These are phyloP conservation scores for Parazoanthus darwini DNA, from an alignment of 92 coral and sea anemone species.

Conservation along the genomic window DNA sequence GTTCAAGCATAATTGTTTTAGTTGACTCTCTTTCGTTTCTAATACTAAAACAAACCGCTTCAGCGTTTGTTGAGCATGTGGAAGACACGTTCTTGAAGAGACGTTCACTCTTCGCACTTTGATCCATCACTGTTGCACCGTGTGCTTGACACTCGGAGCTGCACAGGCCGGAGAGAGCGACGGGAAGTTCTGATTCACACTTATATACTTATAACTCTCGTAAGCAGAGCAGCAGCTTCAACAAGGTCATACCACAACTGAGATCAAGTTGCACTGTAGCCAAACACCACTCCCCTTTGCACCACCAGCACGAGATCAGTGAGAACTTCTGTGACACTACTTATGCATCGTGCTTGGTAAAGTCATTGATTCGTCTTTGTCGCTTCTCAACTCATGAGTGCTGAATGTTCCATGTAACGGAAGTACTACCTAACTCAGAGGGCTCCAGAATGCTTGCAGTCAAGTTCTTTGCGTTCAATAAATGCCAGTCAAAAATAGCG, in stretches of 20 bases:
- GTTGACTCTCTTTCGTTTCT: neutral
- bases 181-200: neutral
- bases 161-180: neutral
- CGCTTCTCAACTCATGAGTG: neutral
- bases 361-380: neutral
- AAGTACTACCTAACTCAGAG: neutral
- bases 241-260: neutral
- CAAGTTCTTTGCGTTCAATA: neutral
- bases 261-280: neutral
- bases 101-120: too few species aligned
- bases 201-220: neutral
- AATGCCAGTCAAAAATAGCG: neutral
- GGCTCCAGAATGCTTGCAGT: neutral
- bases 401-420: neutral
- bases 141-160: neutral
- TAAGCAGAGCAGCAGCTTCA: neutral
- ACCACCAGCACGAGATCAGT: too few species aligned
- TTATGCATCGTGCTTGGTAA: too few species aligned
- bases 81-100: too few species aligned
- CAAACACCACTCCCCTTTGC: too few species aligned
- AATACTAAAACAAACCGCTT: neutral
- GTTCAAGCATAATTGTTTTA: too few species aligned
- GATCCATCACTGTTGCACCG: neutral
- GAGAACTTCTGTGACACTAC: neutral
- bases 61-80: neutral